Conservation (phyloP, 2,797 vertebrate species). For the Picus viridis region DNA sequence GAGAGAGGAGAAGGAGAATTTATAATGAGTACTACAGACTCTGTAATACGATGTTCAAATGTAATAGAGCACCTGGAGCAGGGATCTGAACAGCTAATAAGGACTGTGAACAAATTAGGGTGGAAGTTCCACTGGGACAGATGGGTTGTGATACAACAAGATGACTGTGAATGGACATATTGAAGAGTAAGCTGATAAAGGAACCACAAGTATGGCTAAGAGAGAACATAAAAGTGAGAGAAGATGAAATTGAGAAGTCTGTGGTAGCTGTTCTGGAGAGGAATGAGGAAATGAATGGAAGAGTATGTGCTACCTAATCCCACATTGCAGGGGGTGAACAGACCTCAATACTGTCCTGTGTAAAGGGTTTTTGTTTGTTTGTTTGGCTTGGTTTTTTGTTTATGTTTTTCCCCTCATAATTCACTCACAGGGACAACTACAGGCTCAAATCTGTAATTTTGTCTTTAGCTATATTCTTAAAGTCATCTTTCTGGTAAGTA, state of each 20-base stretch:
- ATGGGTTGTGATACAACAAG: not conserved
- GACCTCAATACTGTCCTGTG: not conserved
- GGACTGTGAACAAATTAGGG: conserved; percentile 2
- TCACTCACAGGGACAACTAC: not conserved
- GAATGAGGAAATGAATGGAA: not conserved
- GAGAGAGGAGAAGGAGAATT: not conserved
- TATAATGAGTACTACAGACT: not conserved
- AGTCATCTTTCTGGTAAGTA: conserved; percentile 65
- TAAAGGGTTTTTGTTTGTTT: not conserved
- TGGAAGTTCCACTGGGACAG: not conserved
- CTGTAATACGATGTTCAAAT: conserved; percentile 38
- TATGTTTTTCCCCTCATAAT: not conserved
- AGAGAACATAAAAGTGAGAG: not conserved
- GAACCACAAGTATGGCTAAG: not conserved
- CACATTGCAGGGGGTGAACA: not conserved
- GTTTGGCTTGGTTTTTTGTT: not conserved
- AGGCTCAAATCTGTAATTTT: conserved; percentile 6
- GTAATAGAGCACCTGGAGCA: conserved; percentile 18
- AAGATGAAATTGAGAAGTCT: not conserved
- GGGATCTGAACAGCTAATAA: conserved; percentile 9
- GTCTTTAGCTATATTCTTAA: conserved; percentile 47
- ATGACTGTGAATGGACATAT: not conserved
- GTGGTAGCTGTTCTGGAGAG: not conserved
- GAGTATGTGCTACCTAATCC: not conserved
- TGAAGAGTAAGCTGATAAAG: not conserved